Evolutionary conservation across 1,140 invertebrate species (phyloP), one percentile per base, ranked within the genome.

Genomic region (Octopus sinensis): DNA sequence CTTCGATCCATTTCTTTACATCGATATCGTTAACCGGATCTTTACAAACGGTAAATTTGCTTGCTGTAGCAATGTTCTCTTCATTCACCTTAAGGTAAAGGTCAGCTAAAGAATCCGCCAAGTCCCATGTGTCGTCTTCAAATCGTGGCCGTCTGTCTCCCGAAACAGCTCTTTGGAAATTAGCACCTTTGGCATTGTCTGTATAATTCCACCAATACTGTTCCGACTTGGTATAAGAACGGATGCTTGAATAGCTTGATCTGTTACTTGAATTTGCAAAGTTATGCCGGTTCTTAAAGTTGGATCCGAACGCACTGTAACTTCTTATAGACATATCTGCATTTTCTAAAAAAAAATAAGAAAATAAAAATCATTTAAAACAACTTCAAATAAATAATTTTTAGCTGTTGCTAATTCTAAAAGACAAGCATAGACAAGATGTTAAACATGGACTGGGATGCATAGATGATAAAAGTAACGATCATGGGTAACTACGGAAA

Each of bases 71-170:
- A 17, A 85, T 84, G 62, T 85, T 79, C 78, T 86, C 83, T 54
- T 85, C 85, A 17, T 77, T 53, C 2, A 85, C 85, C 53, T 86
- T 85, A 78, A 86, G 82, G 81, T 89, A 90, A 23, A 90, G 84
- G 83, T 90, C 89, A 9, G 87, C 86, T n/a, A 90, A 84, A 5
- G 90, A 90, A 81, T 90, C 90, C 6, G 86, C 86, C 30, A 90
- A 82, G 82, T 90, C 90, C 90, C 90, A 90, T 5, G 84, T 86
- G 7, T 90, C 89, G 30, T 86, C 85, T 43, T 88, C 87, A 10
- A 13, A 13, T 13, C 68, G 68, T 5, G 68, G 17, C 0, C 17
- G 17, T 6, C 6, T 73, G 68, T 13, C 30, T 13, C 30, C 17
- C 17, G 30, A 13, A 13, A 73, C 17, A 12, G 51, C 53, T 6